Percentiles rank a stretch among this genome's conserved stretches.
Evolutionary conservation across 2,888 invertebrate species (phyloP).

Genomic region (Apodemia zela): DNA sequence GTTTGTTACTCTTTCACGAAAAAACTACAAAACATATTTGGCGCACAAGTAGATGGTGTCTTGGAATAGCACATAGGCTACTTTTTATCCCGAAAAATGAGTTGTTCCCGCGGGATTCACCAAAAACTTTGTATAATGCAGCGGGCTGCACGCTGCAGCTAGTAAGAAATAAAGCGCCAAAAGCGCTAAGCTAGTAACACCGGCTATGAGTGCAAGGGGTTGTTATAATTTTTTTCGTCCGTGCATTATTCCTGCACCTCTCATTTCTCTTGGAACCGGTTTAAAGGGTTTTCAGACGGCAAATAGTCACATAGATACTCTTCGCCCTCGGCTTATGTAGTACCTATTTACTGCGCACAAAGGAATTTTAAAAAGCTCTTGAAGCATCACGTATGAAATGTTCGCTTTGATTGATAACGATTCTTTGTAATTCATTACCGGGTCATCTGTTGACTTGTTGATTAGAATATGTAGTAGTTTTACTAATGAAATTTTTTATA

Average conservation of each 20-base stretch:
- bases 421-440: conserved; percentile 7
- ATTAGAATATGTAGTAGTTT: background rate
- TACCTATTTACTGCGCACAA: conserved; percentile 28
- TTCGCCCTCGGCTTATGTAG: conserved; percentile 26
- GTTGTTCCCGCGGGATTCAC: too few relatives aligned
- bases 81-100: too few relatives aligned
- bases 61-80: too few relatives aligned
- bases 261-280: conserved; percentile 29
- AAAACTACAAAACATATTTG: too few relatives aligned
- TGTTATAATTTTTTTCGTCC: conserved; percentile 35
- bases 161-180: background rate
- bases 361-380: conserved; percentile 18
- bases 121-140: too few relatives aligned
- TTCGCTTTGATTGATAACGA: conserved; percentile 13
- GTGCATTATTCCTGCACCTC: conserved; percentile 30
- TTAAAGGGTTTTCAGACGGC: conserved; percentile 31
- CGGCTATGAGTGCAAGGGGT: conserved; percentile 25
- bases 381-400: conserved; percentile 15
- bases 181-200: conserved; percentile 1
- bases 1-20: too few relatives aligned
- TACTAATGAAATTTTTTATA: background rate
- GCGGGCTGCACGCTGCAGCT: too few relatives aligned
- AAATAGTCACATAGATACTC: conserved; percentile 28
- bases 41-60: too few relatives aligned
- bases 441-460: background rate